phyloP scores from a whole-genome alignment of 1,140 invertebrate genomes.

The Ctenoplectra terminalis region DNA sequence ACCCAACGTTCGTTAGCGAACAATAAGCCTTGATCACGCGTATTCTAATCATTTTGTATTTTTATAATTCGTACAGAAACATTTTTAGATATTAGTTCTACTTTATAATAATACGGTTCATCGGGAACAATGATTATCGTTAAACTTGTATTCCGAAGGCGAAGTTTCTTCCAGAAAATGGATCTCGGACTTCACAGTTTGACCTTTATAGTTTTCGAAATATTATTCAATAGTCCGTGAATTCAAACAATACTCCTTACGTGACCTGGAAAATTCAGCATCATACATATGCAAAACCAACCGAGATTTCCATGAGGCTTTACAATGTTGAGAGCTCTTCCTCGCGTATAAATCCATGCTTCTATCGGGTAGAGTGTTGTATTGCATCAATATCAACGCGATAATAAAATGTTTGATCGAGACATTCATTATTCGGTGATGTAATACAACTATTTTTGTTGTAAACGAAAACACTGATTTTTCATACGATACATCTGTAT shows the following conservation, averaged over 20 bases:
- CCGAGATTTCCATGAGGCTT: conserved; percentile 55
- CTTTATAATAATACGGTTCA: too few species aligned
- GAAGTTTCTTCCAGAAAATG: not conserved
- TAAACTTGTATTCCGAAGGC: too few species aligned
- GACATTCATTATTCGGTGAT: conserved; percentile 45
- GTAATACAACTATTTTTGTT: too few species aligned
- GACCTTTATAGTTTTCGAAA: conserved; percentile 12
- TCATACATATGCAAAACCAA: conserved; percentile 58
- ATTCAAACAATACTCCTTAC: conserved; percentile 54
- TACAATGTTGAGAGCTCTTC: conserved; percentile 50
- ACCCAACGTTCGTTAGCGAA: too few species aligned
- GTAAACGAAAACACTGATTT: too few species aligned
- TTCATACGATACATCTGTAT: too few species aligned
- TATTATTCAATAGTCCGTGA: conserved; percentile 34
- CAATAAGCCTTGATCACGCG: not conserved
- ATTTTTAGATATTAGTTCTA: too few species aligned
- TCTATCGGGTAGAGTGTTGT: conserved; percentile 19
- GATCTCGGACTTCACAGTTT: not conserved
- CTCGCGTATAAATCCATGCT: conserved; percentile 57
- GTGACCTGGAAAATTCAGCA: conserved; percentile 53
- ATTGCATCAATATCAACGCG: conserved; percentile 43
- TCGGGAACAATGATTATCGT: too few species aligned
- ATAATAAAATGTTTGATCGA: conserved; percentile 55
- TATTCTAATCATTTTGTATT: too few species aligned
- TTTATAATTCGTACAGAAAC: too few species aligned